Evolutionary conservation across 2,113 vertebrate species (phyloP), one percentile per base, ranked within the genome.

Genomic region (Oreotrochilus melanogaster): DNA sequence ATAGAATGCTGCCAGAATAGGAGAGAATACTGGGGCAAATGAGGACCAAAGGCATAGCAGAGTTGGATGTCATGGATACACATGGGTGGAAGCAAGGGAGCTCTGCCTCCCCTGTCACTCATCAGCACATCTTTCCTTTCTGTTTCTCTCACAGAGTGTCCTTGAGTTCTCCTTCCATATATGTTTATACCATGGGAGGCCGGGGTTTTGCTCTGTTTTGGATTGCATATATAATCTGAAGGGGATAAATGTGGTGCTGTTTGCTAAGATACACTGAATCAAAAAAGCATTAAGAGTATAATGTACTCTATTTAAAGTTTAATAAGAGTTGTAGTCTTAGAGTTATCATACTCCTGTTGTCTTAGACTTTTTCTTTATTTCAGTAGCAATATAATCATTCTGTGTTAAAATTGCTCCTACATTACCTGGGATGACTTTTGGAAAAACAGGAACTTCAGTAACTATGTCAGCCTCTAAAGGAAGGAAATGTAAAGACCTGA

Each of bases 31-130:
- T 15, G n/a, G 37, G 86, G 60, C 17, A 58, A 79, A 58, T 5
- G 33, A 66, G 65, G 89, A 62, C 23, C 37, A 91, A 50, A 89
- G 70, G 42, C 45, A 14, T 0, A 2, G 50, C 0, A 0, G 31
- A 53, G 10, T 30, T 42, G 0, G 0, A 19, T 0, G 0, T 51
- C 15, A 42, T 2, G 1, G 30, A 33, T 53, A 17, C 5, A 2
- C 82, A 30, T 0, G 2, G 28, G 31, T 6, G 31, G 35, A 51
- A 91, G 64, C 51, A 50, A 43, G 28, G n/a, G 61, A 90, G 72
- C 51, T 83, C 71, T 91, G 50, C 45, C 53, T 35, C 87, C 64
- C 27, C 56, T 89, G 62, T 60, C 43, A n/a, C 57, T 87, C 65
- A 62, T 66, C 72, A 58, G 15, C 31, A 25, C 66, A n/a, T n/a